A percentile compares a stretch with the other conserved stretches of the same genome.
These are phyloP conservation scores for Leptinotarsa rubiginosa DNA, from an alignment of 2,888 invertebrate genomes.

Conservation along the genomic window DNA sequence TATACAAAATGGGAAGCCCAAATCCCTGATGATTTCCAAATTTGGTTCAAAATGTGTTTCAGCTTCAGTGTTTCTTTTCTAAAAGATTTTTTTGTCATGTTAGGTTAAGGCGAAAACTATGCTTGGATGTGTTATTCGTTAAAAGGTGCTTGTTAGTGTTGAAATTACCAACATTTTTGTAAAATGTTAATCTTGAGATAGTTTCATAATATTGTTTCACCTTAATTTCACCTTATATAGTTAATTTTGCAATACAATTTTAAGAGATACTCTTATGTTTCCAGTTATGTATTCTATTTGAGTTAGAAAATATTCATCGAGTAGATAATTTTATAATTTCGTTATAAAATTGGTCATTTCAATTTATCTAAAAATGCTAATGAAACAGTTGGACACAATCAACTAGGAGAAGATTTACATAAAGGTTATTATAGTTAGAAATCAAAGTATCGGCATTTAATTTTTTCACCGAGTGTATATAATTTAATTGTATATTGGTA, in stretches of 20 bases:
- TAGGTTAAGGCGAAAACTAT: slow-evolving; percentile 10
- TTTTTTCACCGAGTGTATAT: no score
- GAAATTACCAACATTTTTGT: not conserved
- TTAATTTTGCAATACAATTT: not conserved
- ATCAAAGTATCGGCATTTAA: not conserved
- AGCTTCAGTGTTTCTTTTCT: slow-evolving; percentile 8
- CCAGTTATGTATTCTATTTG: not conserved
- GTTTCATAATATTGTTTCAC: not conserved
- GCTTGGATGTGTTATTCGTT: not conserved
- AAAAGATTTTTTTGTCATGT: not conserved
- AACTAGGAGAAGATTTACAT: no score
- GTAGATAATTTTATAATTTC: not conserved
- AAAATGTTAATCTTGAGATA: not conserved
- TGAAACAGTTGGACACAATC: no score
- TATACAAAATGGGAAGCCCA: not conserved
- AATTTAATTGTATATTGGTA: no score
- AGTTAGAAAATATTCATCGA: not conserved
- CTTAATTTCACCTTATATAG: not conserved
- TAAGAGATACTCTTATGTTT: not conserved
- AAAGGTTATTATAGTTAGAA: not conserved
- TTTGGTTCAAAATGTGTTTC: not conserved
- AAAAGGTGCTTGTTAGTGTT: slow-evolving; percentile 6
- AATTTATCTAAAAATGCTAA: no score
- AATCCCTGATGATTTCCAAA: not conserved
- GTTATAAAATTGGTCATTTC: no score